phyloP scores from a whole-genome alignment of 1,140 invertebrate species.

The Cotesia typhae region DNA sequence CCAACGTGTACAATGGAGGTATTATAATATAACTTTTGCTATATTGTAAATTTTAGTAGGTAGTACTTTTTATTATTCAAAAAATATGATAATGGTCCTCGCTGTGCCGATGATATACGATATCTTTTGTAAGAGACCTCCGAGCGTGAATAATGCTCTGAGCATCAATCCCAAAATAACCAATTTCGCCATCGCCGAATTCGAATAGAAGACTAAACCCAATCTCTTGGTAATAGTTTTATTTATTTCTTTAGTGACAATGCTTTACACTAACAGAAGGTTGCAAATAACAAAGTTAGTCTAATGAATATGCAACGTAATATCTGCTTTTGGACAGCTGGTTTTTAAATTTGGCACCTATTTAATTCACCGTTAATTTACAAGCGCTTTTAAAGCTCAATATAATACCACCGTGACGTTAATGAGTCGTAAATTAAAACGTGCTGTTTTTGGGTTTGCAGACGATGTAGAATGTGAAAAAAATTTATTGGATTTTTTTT shows the following conservation, averaged over 20 bases:
- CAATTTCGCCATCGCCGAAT: conserved; percentile 3
- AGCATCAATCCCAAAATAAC: conserved; percentile 10
- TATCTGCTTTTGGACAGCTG: background rate
- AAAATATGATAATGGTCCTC: background rate
- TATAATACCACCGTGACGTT: conserved; percentile 41
- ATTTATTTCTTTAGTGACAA: no score
- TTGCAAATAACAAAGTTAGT: background rate
- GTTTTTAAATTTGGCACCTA: conserved; percentile 50
- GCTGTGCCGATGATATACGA: conserved; percentile 2
- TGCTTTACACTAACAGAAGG: no score
- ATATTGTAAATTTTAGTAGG: no score
- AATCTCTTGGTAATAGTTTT: no score
- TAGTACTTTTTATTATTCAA: no score
- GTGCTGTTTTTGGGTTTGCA: conserved; percentile 40
- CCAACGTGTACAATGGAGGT: no score
- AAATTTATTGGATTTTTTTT: no score
- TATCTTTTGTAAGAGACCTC: conserved; percentile 16
- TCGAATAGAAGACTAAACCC: no score
- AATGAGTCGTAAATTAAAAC: conserved; percentile 57
- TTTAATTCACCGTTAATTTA: conserved; percentile 50
- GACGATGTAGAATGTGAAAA: no score
- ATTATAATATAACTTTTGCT: no score
- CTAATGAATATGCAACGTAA: background rate
- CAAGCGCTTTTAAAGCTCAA: conserved; percentile 7
- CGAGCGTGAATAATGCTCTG: background rate